Evolutionary conservation across 1,140 invertebrate species (phyloP), one percentile per base, ranked within the genome.

Genomic region (Monochamus saltuarius): DNA sequence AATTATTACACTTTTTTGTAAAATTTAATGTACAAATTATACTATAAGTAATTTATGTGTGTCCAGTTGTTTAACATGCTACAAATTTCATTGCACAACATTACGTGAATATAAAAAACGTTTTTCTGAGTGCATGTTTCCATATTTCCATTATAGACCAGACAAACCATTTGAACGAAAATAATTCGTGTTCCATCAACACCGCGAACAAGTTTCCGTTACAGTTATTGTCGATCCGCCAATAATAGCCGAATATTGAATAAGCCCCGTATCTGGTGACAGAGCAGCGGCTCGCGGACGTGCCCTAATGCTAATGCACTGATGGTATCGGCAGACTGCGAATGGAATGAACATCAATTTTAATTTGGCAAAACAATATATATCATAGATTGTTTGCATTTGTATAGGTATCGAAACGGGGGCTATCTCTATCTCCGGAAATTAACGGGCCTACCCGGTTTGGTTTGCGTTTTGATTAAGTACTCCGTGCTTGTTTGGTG

Each of bases 381-480:
- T 59, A 59, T 59, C 56, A 59, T 59, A 59, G 56, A 59, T 59
- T 37, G 56, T 59, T 59, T 59, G 56, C 56, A 59, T 59, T 59
- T 59, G 40, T 59, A 49, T 52, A 52, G 22, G 22, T 29, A 59
- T 38, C 45, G 45, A 45, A 52, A 50, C 46, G 56, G 35, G 45
- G 45, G 40, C n/a, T 42, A n/a, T 42, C 56, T 52, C 7, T 42
- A 59, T 52, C 56, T 46, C 34, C 56, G 56, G 56, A 59, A 59
- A 59, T 59, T 59, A 59, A 50, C 46, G 35, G 56, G 56, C 56
- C 56, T 52, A 59, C 43, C 47, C 56, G 43, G 56, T 58, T 29
- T 29, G 22, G 22, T 29, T 58, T 39, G 46, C 56, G 49, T 59
- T 59, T 59, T 59, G 56, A 59, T 59, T 59, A 59, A 59, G 56